Percentiles rank a stretch among this genome's conserved stretches.
phyloP scores from a whole-genome alignment of 37 sponge, comb jelly and placozoan species.

The Beroe forskalii region DNA sequence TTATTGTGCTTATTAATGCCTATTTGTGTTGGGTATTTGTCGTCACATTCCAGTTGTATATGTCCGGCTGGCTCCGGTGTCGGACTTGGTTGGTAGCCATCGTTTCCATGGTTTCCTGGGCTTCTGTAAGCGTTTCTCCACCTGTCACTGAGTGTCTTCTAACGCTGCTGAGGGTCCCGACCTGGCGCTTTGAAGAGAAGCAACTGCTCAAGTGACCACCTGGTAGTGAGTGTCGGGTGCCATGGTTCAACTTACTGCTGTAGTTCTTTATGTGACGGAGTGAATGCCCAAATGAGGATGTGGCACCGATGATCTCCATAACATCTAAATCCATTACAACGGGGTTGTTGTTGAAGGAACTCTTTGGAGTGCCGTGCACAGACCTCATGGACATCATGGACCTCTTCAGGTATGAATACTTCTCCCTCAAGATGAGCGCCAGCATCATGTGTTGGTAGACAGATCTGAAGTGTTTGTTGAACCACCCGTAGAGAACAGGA shows the following conservation, averaged over 20 bases:
- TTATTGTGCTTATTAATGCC: too few relatives aligned
- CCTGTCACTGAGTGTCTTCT: background rate
- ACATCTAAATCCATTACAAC: background rate
- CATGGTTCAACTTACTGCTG: slow-evolving; percentile 20
- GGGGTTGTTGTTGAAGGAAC: slow-evolving; percentile 8
- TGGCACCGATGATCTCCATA: background rate
- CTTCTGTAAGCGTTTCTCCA: background rate
- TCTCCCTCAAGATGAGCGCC: background rate
- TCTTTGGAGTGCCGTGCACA: slow-evolving; percentile 28
- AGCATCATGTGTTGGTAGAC: slow-evolving; percentile 57
- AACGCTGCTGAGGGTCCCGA: background rate
- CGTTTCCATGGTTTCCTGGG: background rate
- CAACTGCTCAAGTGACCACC: background rate
- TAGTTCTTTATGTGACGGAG: slow-evolving; percentile 3
- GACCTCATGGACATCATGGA: slow-evolving; percentile 61
- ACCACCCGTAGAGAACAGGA: slow-evolving; percentile 55
- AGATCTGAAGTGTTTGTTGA: slow-evolving; percentile 51
- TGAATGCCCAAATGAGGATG: background rate
- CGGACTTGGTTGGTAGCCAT: background rate
- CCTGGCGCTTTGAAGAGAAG: background rate
- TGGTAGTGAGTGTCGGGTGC: background rate
- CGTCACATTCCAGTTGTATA: background rate
- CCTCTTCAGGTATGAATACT: slow-evolving; percentile 12
- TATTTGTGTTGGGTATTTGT: background rate
- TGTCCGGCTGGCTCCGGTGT: background rate